Evolutionary conservation across 2,888 invertebrate genomes (phyloP).

Genomic region (Melieria omissa): DNA sequence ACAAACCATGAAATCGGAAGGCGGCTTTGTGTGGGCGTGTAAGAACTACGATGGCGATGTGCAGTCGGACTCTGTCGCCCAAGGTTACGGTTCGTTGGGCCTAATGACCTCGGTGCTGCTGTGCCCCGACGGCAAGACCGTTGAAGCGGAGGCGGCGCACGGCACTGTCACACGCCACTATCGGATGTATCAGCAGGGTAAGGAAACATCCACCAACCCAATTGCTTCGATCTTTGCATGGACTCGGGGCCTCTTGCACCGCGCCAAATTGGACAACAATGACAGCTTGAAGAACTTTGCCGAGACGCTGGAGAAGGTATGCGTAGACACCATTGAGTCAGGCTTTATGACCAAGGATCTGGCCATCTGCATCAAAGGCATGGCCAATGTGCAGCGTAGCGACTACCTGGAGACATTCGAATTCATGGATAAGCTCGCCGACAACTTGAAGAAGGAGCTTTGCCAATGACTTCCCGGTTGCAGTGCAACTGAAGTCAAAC

Average conservation of each 20-base stretch:
- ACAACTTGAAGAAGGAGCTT: slow-evolving; percentile 75
- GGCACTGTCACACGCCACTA: slow-evolving; percentile 96
- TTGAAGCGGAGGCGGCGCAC: slow-evolving; percentile 98
- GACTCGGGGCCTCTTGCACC: slow-evolving; percentile 92
- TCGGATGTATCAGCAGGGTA: slow-evolving; percentile 89
- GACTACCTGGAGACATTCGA: slow-evolving; percentile 98
- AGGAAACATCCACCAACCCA: slow-evolving; percentile 98
- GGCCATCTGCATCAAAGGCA: slow-evolving; percentile 97
- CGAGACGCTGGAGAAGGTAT: slow-evolving; percentile 87
- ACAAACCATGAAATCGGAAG: slow-evolving; percentile 96
- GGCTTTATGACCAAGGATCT: slow-evolving; percentile 99
- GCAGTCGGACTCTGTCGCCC: slow-evolving; percentile 97
- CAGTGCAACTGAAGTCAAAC: not conserved
- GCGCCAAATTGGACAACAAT: slow-evolving; percentile 94
- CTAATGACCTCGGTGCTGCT: slow-evolving; percentile 98
- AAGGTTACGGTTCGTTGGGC: slow-evolving; percentile 95
- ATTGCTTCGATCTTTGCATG: slow-evolving; percentile 99
- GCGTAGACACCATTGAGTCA: slow-evolving; percentile 93
- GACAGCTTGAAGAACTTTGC: slow-evolving; percentile 80
- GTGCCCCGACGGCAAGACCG: slow-evolving; percentile 97
- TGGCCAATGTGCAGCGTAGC: slow-evolving; percentile 74
- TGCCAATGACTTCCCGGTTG: slow-evolving; percentile 49
- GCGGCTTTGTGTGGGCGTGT: slow-evolving; percentile 99
- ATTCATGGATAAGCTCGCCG: slow-evolving; percentile 94
- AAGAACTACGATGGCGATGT: slow-evolving; percentile 99